These are phyloP conservation scores for Platyrinchus mystaceus DNA, from an alignment of 2,797 vertebrate species.

Conservation along the genomic window DNA sequence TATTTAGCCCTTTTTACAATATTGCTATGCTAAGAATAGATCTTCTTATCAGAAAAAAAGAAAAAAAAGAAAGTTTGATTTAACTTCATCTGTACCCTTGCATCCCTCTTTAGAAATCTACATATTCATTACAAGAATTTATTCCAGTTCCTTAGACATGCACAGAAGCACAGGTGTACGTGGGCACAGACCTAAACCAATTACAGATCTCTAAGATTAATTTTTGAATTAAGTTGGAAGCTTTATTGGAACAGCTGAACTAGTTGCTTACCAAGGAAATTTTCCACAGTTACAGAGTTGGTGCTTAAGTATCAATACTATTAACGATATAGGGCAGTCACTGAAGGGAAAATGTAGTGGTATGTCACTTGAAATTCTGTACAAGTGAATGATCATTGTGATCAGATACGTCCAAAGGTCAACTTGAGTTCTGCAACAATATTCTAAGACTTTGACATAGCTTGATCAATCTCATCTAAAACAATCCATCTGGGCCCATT, in stretches of 20 bases:
- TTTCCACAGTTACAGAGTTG: not conserved
- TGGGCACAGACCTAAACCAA: too few species aligned
- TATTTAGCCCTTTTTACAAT: not conserved
- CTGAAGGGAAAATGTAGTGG: not conserved
- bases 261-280: not conserved
- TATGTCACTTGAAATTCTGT: not conserved
- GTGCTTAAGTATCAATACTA: not conserved
- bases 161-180: rapidly evolving
- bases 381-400: not conserved
- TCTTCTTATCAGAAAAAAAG: not conserved
- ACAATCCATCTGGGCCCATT: not conserved
- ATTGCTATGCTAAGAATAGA: not conserved
- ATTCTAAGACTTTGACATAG: conserved; percentile 22
- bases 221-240: not conserved
- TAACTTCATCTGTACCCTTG: not conserved
- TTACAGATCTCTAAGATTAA: not conserved
- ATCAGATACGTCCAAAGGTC: conserved; percentile 18
- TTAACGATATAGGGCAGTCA: not conserved
- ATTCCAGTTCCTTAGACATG: not conserved
- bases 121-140: not conserved
- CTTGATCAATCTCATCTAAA: conserved; percentile 23
- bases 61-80: not conserved
- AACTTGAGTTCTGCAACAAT: not conserved
- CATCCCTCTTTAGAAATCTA: not conserved
- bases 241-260: not conserved